Base-by-base conservation (phyloP, 2,797 vertebrate species). In the Betta splendens region DNA sequence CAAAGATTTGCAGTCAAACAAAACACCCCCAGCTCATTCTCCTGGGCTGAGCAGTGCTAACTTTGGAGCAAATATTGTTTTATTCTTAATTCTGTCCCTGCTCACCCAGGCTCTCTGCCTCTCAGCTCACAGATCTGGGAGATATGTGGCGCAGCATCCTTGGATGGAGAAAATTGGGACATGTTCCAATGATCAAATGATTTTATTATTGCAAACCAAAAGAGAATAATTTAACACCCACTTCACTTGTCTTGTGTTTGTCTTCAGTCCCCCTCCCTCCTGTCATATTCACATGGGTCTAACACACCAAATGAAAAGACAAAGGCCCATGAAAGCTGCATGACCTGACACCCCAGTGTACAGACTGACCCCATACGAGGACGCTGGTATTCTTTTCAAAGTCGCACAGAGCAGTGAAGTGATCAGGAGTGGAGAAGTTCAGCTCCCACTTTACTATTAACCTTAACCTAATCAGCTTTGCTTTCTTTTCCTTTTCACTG, bases 171-270 rank as follows among this genome's bases (percentile, higher is more conserved):
- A 50, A 59, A 60, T 25, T 23, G 55, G 66, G 46, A 67, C 69
- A 60, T 49, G 47, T 78, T 65, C 37, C 22, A 48, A 52, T 74
- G 66, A 85, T 85, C 69, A 81, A 79, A 81, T 74, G 32, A 72
- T 72, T 81, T 66, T 54, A 69, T 58, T 37, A 64, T 64, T 72
- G 26, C 18, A 56, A 76, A 72, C 75, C 66, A 67, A 85, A 75
- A 83, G 76, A 76, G 80, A 85, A 83, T 85, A 71, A 83, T 81
- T 83, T 72, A 85, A 76, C 64, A 77, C 49, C 49, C 57, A 66
- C 49, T 54, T 57, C 21, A 4, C 53, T 54, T 20, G 29, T 26
- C 58, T 72, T 81, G 65, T 74, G 60, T 65, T 57, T 61, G 35
- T 61, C 31, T 48, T 40, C 28, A 8, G 33, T 26, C 23, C 56